phyloP scores from a whole-genome alignment of 2,888 invertebrate species.

The Gasteruption jaculator region DNA sequence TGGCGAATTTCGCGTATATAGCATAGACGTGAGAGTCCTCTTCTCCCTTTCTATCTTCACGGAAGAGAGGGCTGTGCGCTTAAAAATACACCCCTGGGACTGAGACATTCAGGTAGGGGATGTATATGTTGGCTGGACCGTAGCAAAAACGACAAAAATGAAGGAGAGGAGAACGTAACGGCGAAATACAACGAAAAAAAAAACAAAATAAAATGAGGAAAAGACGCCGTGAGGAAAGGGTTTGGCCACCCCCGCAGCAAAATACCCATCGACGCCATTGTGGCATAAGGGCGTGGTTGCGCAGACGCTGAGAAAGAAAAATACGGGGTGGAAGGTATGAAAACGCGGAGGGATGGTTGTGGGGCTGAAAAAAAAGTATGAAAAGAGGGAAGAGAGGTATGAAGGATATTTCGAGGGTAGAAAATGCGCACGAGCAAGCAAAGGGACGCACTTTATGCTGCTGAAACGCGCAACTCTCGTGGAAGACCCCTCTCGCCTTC shows the following conservation, averaged over 20 bases:
- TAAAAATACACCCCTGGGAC: slow-evolving; percentile 45
- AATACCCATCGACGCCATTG: slow-evolving; percentile 45
- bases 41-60: no score
- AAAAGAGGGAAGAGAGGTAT: slow-evolving; percentile 12
- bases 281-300: slow-evolving; percentile 47
- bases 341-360: slow-evolving; percentile 18
- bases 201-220: slow-evolving; percentile 26
- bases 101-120: no score
- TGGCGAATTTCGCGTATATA: no score
- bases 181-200: slow-evolving; percentile 14
- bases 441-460: slow-evolving; percentile 23
- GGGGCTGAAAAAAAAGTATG: slow-evolving; percentile 23
- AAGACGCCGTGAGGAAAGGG: slow-evolving; percentile 37
- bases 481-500: slow-evolving; percentile 17
- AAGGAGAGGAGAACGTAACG: slow-evolving; percentile 12
- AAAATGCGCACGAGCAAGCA: slow-evolving; percentile 27
- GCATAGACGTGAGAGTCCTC: no score
- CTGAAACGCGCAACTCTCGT: slow-evolving; percentile 27
- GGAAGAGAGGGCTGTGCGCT: slow-evolving; percentile 34
- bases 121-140: no score
- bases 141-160: no score
- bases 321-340: slow-evolving; percentile 26
- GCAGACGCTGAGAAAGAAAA: slow-evolving; percentile 48
- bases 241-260: slow-evolving; percentile 40
- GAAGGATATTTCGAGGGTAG: no score